Conservation (phyloP, 2,113 vertebrate genomes). For the Coptodon bakossiorum region DNA sequence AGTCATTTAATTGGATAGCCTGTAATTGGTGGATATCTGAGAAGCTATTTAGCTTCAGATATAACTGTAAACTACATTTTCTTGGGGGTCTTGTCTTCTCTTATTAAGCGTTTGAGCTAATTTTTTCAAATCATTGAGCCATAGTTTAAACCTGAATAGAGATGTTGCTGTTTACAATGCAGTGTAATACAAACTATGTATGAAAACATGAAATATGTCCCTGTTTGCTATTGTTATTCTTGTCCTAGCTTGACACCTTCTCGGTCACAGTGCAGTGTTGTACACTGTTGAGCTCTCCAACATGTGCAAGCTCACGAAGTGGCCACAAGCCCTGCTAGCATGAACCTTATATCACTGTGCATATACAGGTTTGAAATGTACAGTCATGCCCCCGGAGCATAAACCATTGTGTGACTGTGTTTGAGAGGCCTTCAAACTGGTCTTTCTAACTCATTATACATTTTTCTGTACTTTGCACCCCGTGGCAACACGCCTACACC, state of each 20-base stretch:
- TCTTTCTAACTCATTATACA: neutral
- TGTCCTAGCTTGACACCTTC: neutral
- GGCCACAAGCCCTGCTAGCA: neutral
- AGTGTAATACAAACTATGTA: neutral
- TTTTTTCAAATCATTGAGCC: neutral
- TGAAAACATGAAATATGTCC: neutral
- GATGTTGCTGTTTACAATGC: neutral
- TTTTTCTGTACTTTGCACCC: neutral
- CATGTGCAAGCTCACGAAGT: neutral
- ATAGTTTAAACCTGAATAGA: fast-evolving
- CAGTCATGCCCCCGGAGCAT: fast-evolving
- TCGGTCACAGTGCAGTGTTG: neutral
- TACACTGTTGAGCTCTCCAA: neutral
- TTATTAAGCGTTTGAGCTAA: neutral
- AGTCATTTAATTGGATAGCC: too few relatives aligned
- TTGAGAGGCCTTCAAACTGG: neutral
- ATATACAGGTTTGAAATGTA: neutral
- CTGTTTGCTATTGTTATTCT: neutral
- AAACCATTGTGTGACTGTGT: neutral
- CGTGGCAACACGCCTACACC: neutral
- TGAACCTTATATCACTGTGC: neutral
- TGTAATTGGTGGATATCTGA: neutral
- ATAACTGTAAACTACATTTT: neutral
- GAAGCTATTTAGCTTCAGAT: neutral
- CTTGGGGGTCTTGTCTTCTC: neutral